Conservation (phyloP, 2,113 vertebrate genomes). For the Misgurnus mizolepis region DNA sequence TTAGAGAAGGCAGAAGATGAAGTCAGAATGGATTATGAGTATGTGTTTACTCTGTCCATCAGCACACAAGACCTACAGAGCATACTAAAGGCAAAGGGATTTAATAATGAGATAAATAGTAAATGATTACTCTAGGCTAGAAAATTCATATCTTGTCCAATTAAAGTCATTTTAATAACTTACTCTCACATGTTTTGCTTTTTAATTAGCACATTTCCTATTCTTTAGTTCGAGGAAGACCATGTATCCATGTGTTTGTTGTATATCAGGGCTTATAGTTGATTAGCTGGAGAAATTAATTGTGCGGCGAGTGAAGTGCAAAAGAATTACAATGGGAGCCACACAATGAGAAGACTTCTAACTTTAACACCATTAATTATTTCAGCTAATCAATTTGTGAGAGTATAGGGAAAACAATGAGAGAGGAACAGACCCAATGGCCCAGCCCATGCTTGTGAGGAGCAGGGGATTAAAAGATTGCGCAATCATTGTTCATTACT, state of each 20-base stretch:
- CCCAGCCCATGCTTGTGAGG: conserved; percentile 41
- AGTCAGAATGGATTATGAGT: conserved; percentile 63
- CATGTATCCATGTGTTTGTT: conserved; percentile 34
- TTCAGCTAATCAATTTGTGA: conserved; percentile 65
- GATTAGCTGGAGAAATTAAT: conserved; percentile 65
- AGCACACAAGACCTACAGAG: conserved; percentile 22
- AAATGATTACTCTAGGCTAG: conserved; percentile 40
- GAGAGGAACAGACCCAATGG: conserved; percentile 25
- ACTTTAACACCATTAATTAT: conserved; percentile 62
- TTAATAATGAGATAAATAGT: conserved; percentile 16
- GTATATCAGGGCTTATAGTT: conserved; percentile 54
- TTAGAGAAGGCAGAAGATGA: conserved; percentile 31
- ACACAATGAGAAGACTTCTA: conserved; percentile 62
- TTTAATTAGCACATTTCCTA: conserved; percentile 2
- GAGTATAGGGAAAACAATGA: conserved; percentile 3
- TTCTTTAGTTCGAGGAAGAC: background rate
- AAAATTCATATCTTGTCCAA: conserved; percentile 35
- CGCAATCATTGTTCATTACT: conserved; percentile 60
- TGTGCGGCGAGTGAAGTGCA: conserved; percentile 51
- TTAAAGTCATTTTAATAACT: conserved; percentile 62
- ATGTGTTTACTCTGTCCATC: conserved; percentile 54
- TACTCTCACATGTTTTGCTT: background rate
- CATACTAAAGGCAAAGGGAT: conserved; percentile 25
- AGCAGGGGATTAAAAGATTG: conserved; percentile 67
- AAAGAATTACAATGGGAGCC: conserved; percentile 58